A percentile compares a stretch with the other conserved stretches of the same genome.
These are phyloP conservation scores for Marronus borbonicus DNA, from an alignment of 2,888 invertebrate genomes.

Conservation along the genomic window DNA sequence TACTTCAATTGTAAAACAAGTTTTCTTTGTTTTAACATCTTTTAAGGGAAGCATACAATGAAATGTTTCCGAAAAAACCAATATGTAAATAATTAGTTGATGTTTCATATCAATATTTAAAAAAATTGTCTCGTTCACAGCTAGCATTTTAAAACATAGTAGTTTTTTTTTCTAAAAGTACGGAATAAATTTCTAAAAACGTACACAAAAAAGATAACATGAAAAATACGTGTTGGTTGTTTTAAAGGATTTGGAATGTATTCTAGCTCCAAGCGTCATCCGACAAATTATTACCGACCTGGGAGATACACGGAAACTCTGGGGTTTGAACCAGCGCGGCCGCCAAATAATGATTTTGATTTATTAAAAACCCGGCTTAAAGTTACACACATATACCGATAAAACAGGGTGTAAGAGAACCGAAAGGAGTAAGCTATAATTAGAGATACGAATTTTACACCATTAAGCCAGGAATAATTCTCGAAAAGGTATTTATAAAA, in stretches of 20 bases:
- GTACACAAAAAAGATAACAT: conserved; percentile 29
- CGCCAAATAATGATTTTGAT: conserved; percentile 28
- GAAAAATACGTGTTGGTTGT: conserved; percentile 29
- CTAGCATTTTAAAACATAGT: conserved; percentile 13
- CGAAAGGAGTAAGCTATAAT: not conserved
- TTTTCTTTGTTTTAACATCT: too few species aligned
- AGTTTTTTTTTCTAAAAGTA: conserved; percentile 13
- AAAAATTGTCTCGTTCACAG: not conserved
- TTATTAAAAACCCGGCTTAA: conserved; percentile 28
- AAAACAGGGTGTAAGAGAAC: not conserved
- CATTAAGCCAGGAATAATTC: not conserved
- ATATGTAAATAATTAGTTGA: too few species aligned
- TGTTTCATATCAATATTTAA: too few species aligned
- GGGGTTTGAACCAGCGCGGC: conserved; percentile 1
- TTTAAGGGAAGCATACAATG: too few species aligned
- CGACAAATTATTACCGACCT: conserved; percentile 20
- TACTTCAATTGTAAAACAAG: too few species aligned
- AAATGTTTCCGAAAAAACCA: too few species aligned
- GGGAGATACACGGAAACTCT: conserved; percentile 6
- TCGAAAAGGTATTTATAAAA: conserved; percentile 4
- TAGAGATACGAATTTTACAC: conserved; percentile 3
- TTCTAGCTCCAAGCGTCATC: not conserved
- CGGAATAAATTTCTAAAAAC: conserved; percentile 37
- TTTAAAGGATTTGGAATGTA: conserved; percentile 40
- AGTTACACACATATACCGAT: not conserved